Percentiles rank a stretch among this genome's conserved stretches.
phyloP scores from a whole-genome alignment of 2,888 invertebrate genomes.

The Sisyra terminalis region DNA sequence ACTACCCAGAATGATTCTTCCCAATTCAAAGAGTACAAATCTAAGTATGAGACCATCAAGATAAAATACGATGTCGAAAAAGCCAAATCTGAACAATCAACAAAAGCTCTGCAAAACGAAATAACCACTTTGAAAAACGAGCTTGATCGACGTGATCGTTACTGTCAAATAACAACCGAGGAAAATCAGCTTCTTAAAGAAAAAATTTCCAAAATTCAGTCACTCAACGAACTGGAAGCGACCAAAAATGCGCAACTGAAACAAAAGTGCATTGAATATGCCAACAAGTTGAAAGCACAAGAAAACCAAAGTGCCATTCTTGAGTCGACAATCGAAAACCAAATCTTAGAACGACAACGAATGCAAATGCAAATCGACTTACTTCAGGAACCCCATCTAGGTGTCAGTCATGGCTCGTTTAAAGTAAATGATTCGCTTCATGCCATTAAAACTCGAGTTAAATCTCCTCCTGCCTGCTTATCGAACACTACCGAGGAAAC shows the following conservation, averaged over 20 bases:
- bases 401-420: too few species aligned
- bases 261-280: background rate
- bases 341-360: constrained; percentile 1
- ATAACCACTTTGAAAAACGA: background rate
- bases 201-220: constrained; percentile 2
- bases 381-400: too few species aligned
- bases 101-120: background rate
- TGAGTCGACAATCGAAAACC: background rate
- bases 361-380: constrained; percentile 1
- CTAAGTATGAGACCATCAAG: constrained; percentile 1
- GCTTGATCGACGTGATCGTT: background rate
- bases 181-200: background rate
- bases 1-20: background rate
- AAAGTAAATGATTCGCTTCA: too few species aligned
- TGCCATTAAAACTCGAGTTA: too few species aligned
- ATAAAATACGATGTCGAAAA: constrained; percentile 1
- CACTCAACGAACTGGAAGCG: background rate
- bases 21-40: background rate
- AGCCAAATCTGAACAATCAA: background rate
- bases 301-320: background rate
- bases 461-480: too few species aligned
- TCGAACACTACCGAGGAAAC: too few species aligned
- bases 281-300: background rate
- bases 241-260: constrained; percentile 1
- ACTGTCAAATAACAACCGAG: background rate